These are phyloP conservation scores for Macaria notata DNA, from an alignment of 2,888 invertebrate species.

Conservation along the genomic window DNA sequence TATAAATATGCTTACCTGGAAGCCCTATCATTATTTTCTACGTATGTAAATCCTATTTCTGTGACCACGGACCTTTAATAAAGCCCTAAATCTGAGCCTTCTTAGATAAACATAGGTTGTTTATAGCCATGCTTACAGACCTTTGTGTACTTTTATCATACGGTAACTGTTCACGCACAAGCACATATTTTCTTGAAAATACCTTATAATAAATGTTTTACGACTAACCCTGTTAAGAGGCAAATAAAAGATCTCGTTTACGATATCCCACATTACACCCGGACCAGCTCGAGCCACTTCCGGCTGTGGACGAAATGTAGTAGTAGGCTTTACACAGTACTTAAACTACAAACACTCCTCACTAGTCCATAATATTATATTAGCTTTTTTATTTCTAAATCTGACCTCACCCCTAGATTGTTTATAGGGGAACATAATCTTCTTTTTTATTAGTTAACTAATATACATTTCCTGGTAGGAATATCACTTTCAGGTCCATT, in stretches of 20 bases:
- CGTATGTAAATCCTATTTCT: too few relatives aligned
- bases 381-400: too few relatives aligned
- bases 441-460: too few relatives aligned
- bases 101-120: slow-evolving; percentile 11
- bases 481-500: too few relatives aligned
- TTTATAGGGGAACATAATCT: too few relatives aligned
- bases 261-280: slow-evolving; percentile 20
- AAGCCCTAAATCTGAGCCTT: too few relatives aligned
- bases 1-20: too few relatives aligned
- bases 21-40: too few relatives aligned
- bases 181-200: slow-evolving; percentile 28
- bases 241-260: slow-evolving; percentile 34
- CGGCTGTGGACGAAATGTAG: slow-evolving; percentile 3
- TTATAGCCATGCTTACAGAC: slow-evolving; percentile 8
- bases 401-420: too few relatives aligned
- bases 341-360: neutral
- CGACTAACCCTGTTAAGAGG: slow-evolving; percentile 28
- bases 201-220: slow-evolving; percentile 29
- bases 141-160: slow-evolving; percentile 11
- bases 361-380: too few relatives aligned
- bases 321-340: neutral
- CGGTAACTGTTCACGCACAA: slow-evolving; percentile 24
- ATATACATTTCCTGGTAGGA: too few relatives aligned
- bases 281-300: slow-evolving; percentile 15
- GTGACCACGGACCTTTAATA: too few relatives aligned